Evolutionary conservation across 2,888 invertebrate genomes (phyloP), one percentile per base, ranked within the genome.

Genomic region (Chymomyza caudatula): DNA sequence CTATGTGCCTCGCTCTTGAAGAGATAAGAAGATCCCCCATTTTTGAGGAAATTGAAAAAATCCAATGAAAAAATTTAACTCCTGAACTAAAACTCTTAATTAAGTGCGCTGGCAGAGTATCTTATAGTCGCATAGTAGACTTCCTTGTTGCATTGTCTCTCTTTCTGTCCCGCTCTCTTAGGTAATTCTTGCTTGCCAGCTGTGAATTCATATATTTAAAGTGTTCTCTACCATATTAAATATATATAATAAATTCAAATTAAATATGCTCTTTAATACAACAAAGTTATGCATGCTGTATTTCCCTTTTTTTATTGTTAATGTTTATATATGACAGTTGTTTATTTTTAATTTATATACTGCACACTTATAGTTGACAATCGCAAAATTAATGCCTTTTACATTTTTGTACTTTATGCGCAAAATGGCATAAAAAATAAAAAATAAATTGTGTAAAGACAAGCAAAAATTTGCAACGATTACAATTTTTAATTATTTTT

Each of bases 401-500:
- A 83, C 29, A 2, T 83, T 85, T 85, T 83, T 72, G 77, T 83
- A 69, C 71, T 79, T 83, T 77, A 79, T 80, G 74, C 62, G 67
- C 77, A 85, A 79, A 83, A 80, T n/a, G n/a, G n/a, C n/a, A 80
- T 83, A 22, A 51, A 51, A 51, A 51, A 47, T 6, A 51, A 19
- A 6, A 51, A 11, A 37, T 51, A 51, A 83, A 85, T 85, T 85
- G 70, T 75, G 86, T 78, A 77, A 73, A 80, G 73, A 67, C 84
- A 54, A 73, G 66, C 86, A 86, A 67, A 80, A 83, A 81, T 66
- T 67, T 74, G 69, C 69, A 69, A 70, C 77, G 81, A 72, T 86
- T 76, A 77, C 73, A 80, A 67, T 77, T 81, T 80, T 81, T 85
- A 85, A 81, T 81, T 81, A 81, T 81, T 79, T 81, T 81, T 80